Evolutionary conservation across 92 coral and sea anemone species (phyloP).

Genomic region (Epizoanthus ramosus): DNA sequence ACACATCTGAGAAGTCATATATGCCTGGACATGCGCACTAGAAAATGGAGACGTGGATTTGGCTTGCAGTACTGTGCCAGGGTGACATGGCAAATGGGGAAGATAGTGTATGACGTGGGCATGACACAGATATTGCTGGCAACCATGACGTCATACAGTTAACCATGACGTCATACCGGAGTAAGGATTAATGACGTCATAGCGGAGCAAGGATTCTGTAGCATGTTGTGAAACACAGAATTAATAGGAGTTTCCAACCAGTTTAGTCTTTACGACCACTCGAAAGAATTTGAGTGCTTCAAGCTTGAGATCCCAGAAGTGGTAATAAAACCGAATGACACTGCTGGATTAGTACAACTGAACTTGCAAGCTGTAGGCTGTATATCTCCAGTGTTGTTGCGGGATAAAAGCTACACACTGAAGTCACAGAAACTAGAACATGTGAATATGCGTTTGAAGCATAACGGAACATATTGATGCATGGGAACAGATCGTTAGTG

Average conservation of each 20-base stretch:
- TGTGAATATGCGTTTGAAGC: neutral
- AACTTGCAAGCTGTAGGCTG: neutral
- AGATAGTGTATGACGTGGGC: neutral
- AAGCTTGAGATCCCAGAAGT: neutral
- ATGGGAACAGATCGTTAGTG: neutral
- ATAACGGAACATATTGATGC: neutral
- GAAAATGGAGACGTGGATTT: neutral
- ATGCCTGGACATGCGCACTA: constrained; percentile 1
- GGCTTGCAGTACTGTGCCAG: neutral
- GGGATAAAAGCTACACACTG: neutral
- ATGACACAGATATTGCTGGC: neutral
- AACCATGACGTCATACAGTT: too few species aligned
- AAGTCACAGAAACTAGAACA: too few species aligned
- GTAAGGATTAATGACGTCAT: neutral
- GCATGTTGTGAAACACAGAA: neutral
- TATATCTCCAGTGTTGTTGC: neutral
- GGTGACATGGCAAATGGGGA: neutral
- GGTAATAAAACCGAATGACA: neutral
- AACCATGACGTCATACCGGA: neutral
- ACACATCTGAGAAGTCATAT: constrained; percentile 62
- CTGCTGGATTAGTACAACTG: neutral
- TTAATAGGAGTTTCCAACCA: neutral
- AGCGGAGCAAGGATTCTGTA: too few species aligned
- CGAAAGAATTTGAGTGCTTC: neutral
- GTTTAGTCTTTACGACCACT: neutral